Percentiles rank a stretch among this genome's conserved stretches.
These are phyloP conservation scores for Temnothorax curvispinosus DNA, from an alignment of 1,140 invertebrate species.

Conservation along the genomic window DNA sequence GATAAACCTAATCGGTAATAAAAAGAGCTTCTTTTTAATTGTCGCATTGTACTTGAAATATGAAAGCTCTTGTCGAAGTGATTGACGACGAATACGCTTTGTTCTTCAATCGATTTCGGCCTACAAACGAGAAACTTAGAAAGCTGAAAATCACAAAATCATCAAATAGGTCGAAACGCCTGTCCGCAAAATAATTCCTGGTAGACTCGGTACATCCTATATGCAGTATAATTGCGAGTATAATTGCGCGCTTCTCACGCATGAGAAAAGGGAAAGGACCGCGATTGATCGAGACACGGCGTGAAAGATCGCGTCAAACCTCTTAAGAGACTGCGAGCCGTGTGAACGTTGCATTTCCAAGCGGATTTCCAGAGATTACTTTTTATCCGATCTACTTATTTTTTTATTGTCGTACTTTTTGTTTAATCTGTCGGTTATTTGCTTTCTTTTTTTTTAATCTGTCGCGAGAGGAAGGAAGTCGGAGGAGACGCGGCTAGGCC, in stretches of 20 bases:
- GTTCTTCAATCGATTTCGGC: background rate
- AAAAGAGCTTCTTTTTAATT: background rate
- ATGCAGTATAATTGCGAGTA: constrained; percentile 1
- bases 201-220: background rate
- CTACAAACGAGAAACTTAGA: background rate
- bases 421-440: background rate
- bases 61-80: background rate
- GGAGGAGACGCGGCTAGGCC: constrained; percentile 30
- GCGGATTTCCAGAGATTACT: constrained; percentile 33
- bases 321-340: constrained; percentile 33
- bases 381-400: constrained; percentile 30
- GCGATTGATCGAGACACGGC: constrained; percentile 14
- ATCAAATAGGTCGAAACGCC: background rate
- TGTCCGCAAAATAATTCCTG: background rate
- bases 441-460: background rate
- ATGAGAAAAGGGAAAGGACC: background rate
- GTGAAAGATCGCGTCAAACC: constrained; percentile 13
- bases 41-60: background rate
- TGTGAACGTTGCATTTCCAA: constrained; percentile 45
- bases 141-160: background rate
- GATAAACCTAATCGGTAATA: background rate
- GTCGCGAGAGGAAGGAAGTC: constrained; percentile 19
- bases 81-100: background rate
- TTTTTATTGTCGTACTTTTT: constrained; percentile 22
- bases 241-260: constrained; percentile 33